These are phyloP conservation scores for Corythaixoides concolor DNA, from an alignment of 2,113 vertebrate species.

Conservation along the genomic window DNA sequence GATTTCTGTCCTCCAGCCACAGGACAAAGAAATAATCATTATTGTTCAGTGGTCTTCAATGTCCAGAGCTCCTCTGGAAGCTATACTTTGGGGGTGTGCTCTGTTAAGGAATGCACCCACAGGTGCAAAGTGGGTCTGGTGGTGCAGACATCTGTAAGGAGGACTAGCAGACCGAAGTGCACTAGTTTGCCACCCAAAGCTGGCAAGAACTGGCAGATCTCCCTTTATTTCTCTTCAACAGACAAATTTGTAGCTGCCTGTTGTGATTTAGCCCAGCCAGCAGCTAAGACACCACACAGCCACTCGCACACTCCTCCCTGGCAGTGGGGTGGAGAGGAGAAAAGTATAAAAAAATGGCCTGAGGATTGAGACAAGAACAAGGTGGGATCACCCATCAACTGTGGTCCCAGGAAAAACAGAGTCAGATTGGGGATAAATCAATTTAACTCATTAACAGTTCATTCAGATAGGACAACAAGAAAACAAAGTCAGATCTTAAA, in stretches of 20 bases:
- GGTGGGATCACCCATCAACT: too few species aligned
- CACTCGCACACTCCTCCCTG: too few species aligned
- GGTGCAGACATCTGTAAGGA: not conserved
- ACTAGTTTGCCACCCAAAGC: not conserved
- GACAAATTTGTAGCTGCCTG: not conserved
- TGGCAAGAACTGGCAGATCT: not conserved
- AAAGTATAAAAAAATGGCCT: too few species aligned
- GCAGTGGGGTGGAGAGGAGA: too few species aligned
- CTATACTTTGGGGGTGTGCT: not conserved
- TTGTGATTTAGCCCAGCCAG: too few species aligned
- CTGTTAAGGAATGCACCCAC: not conserved
- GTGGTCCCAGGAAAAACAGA: too few species aligned
- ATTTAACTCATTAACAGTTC: too few species aligned
- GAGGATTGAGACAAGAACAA: too few species aligned
- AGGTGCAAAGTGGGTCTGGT: not conserved
- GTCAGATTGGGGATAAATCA: too few species aligned
- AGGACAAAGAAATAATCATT: not conserved
- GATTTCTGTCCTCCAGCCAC: not conserved
- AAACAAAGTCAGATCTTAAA: too few species aligned
- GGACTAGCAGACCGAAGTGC: not conserved
- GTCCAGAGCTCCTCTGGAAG: not conserved
- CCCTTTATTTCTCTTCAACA: not conserved
- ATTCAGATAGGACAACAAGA: too few species aligned
- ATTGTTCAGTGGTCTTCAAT: not conserved
- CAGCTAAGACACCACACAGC: too few species aligned